Evolutionary conservation across 2,888 invertebrate species (phyloP).

Genomic region (Heliconius erato): DNA sequence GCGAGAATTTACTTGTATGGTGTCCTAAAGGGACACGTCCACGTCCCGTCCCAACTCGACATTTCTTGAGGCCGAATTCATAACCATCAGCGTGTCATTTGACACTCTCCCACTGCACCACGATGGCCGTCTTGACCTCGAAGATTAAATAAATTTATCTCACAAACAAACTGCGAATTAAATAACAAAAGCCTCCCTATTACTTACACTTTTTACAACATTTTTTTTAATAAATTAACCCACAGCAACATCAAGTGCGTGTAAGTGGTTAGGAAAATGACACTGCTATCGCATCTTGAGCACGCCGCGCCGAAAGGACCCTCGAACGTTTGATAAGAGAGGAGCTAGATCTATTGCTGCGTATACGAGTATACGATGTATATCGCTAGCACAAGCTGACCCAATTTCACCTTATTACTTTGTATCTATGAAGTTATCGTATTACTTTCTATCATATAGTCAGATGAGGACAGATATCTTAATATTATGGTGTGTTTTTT

Average conservation of each 20-base stretch:
- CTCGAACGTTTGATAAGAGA: constrained; percentile 36
- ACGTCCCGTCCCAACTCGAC: too few species aligned
- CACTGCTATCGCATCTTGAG: constrained; percentile 42
- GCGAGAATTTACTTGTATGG: too few species aligned
- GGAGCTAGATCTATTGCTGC: constrained; percentile 20
- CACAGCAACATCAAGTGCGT: constrained; percentile 7
- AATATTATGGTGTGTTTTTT: not conserved
- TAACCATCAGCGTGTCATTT: too few species aligned
- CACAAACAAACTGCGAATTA: not conserved
- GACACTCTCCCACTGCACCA: too few species aligned
- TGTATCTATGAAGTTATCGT: constrained; percentile 7
- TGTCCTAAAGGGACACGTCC: too few species aligned
- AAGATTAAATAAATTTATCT: not conserved
- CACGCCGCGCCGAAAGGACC: constrained; percentile 40
- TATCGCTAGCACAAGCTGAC: constrained; percentile 18
- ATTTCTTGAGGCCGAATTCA: too few species aligned
- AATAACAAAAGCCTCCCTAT: too few species aligned
- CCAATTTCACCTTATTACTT: constrained; percentile 29
- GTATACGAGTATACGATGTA: constrained; percentile 12
- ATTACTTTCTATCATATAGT: not conserved
- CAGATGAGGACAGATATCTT: not conserved
- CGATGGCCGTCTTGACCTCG: too few species aligned
- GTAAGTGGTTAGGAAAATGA: constrained; percentile 45
- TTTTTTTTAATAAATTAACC: constrained; percentile 7
- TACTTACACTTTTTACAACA: too few species aligned